Evolutionary conservation across 1,140 invertebrate genomes (phyloP).

Genomic region (Platorchestia sp.): DNA sequence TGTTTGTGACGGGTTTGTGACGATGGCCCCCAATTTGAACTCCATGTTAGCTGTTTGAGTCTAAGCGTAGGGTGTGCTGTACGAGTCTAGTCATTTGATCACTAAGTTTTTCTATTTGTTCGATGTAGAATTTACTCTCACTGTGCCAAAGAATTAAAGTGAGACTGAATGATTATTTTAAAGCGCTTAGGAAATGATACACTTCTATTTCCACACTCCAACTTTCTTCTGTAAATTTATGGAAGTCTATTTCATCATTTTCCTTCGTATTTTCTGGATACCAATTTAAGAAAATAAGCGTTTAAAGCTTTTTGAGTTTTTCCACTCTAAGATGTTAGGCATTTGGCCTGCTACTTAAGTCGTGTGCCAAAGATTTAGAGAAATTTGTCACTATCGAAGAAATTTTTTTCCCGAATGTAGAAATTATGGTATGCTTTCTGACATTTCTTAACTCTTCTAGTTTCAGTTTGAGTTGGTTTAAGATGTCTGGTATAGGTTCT

Average conservation of each 20-base stretch:
- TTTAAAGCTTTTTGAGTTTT: not conserved
- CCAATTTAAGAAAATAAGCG: not conserved
- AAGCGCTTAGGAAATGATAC: not conserved
- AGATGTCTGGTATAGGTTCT: too few relatives aligned
- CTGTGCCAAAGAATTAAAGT: not conserved
- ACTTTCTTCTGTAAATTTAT: not conserved
- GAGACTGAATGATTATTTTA: not conserved
- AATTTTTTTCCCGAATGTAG: not conserved
- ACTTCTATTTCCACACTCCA: not conserved
- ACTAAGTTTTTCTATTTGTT: not conserved
- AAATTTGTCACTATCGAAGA: not conserved
- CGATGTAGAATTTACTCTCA: not conserved
- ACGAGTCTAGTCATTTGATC: not conserved
- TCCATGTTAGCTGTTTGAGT: not conserved
- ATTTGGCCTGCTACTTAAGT: not conserved
- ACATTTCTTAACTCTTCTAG: not conserved
- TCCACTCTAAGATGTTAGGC: not conserved
- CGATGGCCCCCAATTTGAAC: not conserved
- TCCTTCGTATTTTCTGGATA: too few relatives aligned
- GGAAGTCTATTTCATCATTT: not conserved
- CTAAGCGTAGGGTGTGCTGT: not conserved
- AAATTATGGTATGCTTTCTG: not conserved
- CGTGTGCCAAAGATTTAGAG: not conserved
- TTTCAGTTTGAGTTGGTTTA: not conserved
- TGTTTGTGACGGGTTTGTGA: not conserved